Base-by-base conservation (phyloP, 2,113 vertebrate genomes). In the Silurus meridionalis region DNA sequence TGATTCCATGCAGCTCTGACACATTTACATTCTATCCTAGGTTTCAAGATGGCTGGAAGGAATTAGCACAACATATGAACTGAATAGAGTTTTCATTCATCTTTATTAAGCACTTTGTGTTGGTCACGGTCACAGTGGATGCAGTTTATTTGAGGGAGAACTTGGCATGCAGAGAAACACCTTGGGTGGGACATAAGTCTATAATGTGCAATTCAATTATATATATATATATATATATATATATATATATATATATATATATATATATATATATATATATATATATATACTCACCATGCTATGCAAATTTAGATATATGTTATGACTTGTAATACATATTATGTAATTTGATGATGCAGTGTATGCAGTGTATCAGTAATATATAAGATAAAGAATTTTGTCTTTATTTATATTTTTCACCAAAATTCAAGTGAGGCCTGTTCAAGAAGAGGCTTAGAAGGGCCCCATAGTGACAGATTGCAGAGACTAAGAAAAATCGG, bases 401-500 rank as follows among this genome's bases (percentile, higher is more conserved):
- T 60, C 8, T 17, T 79, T 46, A 28, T 19, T 67, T 82, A 1
- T 52, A 53, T 53, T 63, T 82, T 15, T 52, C 4, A 64, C 2
- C 10, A 19, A 52, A 67, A 64, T 64, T 71, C 5, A 80, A 60
- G 17, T 60, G 10, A 50, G 52, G 28, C 82, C n/a, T 48, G 69
- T 63, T 58, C 71, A 15, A 82, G 50, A 77, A 85, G 71, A 28
- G 63, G 57, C 17, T 83, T 77, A 21, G 37, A 67, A 67, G 77
- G 80, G 74, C 83, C 82, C 69, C 64, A 72, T 64, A 52, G 87
- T 90, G 89, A 92, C 57, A 58, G 87, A 89, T 61, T 89, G 82
- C 87, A 90, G 89, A 50, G 64, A 66, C 61, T 58, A 57, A 78
- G 69, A 83, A 69, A 69, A 83, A 82, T 84, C 79, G 69, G 85